Evolutionary conservation across 1,140 invertebrate species (phyloP), one percentile per base, ranked within the genome.

Genomic region (Drosophila cardini): DNA sequence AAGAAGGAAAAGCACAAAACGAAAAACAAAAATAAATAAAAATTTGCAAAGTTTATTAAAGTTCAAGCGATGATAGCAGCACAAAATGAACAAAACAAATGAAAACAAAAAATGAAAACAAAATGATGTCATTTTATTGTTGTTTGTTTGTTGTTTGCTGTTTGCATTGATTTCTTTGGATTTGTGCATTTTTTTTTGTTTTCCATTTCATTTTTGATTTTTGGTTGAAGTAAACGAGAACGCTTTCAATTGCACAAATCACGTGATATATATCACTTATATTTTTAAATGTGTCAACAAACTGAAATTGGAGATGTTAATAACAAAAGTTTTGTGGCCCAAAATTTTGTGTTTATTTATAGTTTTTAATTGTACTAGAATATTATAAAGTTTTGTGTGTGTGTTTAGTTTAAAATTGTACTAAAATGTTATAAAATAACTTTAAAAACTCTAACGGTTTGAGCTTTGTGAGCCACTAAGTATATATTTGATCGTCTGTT

Each of bases 21-120:
- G 11, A 43, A 61, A 18, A 10, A 26, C 5, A 50, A 15, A 18
- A 18, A 36, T 34, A 15, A 61, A 60, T 10, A 67, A 48, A 70
- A 63, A 64, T 76, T 79, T 86, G 76, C 84, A 84, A 89, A 87
- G 84, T 87, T 87, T 84, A 89, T 89, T 80, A 34, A 80, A 79
- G 84, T 89, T 87, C 84, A 89, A 74, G 50, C 56, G 21, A 45
- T 58, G 43, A 21, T 32, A 40, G 21, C 48, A 13, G 15, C n/a
- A 38, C 16, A 43, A 34, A 8, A 16, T 43, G 21, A 42, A 30
- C 15, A n/a, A 65, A 50, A 63, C 74, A 45, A 67, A 81, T 26
- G 21, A 70, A 46, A 82, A 68, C 46, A 64, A n/a, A n/a, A 45
- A 67, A 81, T 26, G 21, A 70, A 46, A 82, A 68, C 46, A 64